phyloP scores from a whole-genome alignment of 2,888 invertebrate genomes.

The Drosophila buzzatii region DNA sequence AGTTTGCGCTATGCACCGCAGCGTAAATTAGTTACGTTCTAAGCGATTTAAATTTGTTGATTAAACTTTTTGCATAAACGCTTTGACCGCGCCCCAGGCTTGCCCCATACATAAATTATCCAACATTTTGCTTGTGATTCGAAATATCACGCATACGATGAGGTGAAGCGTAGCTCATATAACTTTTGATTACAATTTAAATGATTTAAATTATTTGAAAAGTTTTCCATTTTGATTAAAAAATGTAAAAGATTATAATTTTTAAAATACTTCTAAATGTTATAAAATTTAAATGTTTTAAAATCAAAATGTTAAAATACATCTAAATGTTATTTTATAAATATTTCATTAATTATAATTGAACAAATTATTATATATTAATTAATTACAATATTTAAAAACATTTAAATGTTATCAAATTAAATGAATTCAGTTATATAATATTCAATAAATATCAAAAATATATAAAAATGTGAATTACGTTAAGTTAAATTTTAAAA shows the following conservation, averaged over 20 bases:
- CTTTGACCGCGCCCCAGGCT: constrained; percentile 62
- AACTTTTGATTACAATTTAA: neutral
- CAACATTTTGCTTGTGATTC: constrained; percentile 23
- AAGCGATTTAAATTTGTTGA: constrained; percentile 79
- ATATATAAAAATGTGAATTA: too few species aligned
- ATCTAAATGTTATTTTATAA: neutral
- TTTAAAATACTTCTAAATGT: too few species aligned
- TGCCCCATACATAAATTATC: constrained; percentile 32
- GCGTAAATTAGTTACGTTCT: constrained; percentile 74
- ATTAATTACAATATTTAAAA: too few species aligned
- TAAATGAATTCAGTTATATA: too few species aligned
- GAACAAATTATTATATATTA: too few species aligned
- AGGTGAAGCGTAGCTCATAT: constrained; percentile 2
- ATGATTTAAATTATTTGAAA: constrained; percentile 2
- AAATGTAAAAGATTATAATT: neutral
- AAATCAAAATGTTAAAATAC: too few species aligned
- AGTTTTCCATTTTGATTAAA: neutral
- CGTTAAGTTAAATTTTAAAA: too few species aligned
- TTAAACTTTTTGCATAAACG: constrained; percentile 76
- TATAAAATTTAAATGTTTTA: too few species aligned
- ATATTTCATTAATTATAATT: too few species aligned
- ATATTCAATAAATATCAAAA: too few species aligned
- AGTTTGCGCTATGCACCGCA: constrained; percentile 57
- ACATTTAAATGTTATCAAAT: too few species aligned
- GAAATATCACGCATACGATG: constrained; percentile 45